Evolutionary conservation across 2,888 invertebrate species (phyloP), one percentile per base, ranked within the genome.

Genomic region (Gibbula magus): DNA sequence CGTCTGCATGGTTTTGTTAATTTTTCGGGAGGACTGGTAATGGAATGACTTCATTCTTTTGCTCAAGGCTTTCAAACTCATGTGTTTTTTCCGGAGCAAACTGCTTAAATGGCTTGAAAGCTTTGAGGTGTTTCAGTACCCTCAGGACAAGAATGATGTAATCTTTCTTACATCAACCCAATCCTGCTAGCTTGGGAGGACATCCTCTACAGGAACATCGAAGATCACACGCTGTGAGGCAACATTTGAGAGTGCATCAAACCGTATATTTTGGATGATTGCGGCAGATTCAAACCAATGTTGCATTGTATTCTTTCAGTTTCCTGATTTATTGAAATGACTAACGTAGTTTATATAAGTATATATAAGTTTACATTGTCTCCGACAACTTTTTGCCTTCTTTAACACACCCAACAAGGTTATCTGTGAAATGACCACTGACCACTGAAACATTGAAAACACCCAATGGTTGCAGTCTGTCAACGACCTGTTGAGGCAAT

Each of bases 1-100:
- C 82, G 53, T 85, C 81, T n/a, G 29, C 22, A 61, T 85, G 83
- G 0, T 73, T 35, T 52, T 79, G 80, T 51, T 85, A 82, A 79
- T 84, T 85, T 45, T 80, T 76, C 35, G 18, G 16, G 81, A 35
- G 35, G 16, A 81, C 80, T n/a, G 79, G 80, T n/a, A 83, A 56
- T 0, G 82, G 82, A 10, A 83, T 56, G 8, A 77, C 77, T 54
- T 0, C 29, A 4, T 10, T 25, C 35, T 51, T 25, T 35, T 20
- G 45, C 39, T 4, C 16, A 35, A 45, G n/a, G 18, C 35, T 45
- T 32, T 5, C 10, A 51, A 3, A 75, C 4, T 8, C 45, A 35
- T 5, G 4, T 35, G 8, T 8, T 5, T 5, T 8, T 35, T 35
- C 35, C 3, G 25, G 18, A 10, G 13, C 61, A 10, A 75, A 20